Evolutionary conservation across 2,888 invertebrate species (phyloP), one percentile per base, ranked within the genome.

Genomic region (Endotricha flammealis): DNA sequence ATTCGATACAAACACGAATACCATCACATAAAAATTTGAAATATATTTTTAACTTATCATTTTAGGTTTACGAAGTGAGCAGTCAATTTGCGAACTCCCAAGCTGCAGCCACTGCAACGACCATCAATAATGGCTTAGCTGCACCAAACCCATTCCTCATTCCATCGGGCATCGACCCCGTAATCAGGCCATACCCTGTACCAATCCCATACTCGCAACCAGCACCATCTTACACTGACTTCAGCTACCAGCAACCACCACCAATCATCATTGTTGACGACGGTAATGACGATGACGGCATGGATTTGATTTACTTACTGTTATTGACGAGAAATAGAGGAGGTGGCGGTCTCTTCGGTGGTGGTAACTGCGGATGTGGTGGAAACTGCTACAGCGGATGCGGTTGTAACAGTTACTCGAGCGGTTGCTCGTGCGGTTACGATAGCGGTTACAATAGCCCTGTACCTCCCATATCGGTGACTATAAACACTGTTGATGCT

Each of bases 241-340:
- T 8, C 29, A 33, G 12, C 22, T 35, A 14, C 10, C 35, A 20
- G 10, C 27, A 25, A 1, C 35, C 35, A 12, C 35, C 27, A 0
- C 29, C 35, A 25, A 12, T 44, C n/a, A 36, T 44, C 8, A 31
- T 44, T 6, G 7, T 44, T 7, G 35, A 39, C 2, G 29, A 41
- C 6, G 28, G 17, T 1, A 12, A 11, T 2, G 20, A 20, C 7
- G 30, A 35, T 1, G 37, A 36, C 14, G 28, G 28, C 8, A 24
- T 38, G 8, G 37, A 39, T 24, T 11, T 39, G 1, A 31, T 44
- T 6, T 28, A 35, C 7, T n/a, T 41, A 6, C 27, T 44, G 4
- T 9, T 44, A 4, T 14, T 35, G 7, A 29, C 35, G 1, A 10
- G 12, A 7, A 25, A 25, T n/a, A 16, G 14, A 8, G 8, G 29